A percentile compares a stretch with the other conserved stretches of the same genome.
These are phyloP conservation scores for Acrocephalus arundinaceus DNA, from an alignment of 2,113 vertebrate genomes.

Conservation along the genomic window DNA sequence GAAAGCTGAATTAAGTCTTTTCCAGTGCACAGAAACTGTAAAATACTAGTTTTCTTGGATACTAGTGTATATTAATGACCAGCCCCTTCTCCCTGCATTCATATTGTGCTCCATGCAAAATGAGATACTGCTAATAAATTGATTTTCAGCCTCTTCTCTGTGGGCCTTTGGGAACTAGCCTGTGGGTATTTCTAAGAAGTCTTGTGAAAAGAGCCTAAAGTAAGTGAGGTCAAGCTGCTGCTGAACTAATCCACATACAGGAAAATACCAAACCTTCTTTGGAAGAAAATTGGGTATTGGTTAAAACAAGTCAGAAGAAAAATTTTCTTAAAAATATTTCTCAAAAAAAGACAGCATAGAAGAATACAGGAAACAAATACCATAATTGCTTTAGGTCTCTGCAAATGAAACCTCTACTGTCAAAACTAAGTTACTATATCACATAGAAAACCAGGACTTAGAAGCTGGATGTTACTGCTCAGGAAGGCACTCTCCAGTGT, in stretches of 20 bases:
- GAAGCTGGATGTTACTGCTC: neutral
- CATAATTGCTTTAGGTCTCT: neutral
- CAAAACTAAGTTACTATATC: neutral
- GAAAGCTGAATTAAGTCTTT: neutral
- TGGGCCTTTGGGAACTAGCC: neutral
- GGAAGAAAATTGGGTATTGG: neutral
- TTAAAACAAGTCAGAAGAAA: neutral
- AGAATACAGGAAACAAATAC: neutral
- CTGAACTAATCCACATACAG: neutral
- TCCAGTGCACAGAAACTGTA: neutral
- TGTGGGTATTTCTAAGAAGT: neutral
- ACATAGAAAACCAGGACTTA: neutral
- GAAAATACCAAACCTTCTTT: neutral
- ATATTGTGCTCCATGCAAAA: neutral
- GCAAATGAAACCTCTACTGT: neutral
- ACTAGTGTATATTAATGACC: conserved; percentile 1
- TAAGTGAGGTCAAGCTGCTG: neutral
- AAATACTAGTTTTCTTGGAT: neutral
- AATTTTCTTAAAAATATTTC: neutral
- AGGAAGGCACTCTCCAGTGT: neutral
- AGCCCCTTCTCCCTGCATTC: neutral
- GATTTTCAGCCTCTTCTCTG: neutral
- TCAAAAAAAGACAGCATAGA: neutral
- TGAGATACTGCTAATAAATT: neutral
- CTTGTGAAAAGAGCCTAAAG: neutral